Base-by-base conservation (phyloP, 2,113 vertebrate species). In the Oxyruncus cristatus region DNA sequence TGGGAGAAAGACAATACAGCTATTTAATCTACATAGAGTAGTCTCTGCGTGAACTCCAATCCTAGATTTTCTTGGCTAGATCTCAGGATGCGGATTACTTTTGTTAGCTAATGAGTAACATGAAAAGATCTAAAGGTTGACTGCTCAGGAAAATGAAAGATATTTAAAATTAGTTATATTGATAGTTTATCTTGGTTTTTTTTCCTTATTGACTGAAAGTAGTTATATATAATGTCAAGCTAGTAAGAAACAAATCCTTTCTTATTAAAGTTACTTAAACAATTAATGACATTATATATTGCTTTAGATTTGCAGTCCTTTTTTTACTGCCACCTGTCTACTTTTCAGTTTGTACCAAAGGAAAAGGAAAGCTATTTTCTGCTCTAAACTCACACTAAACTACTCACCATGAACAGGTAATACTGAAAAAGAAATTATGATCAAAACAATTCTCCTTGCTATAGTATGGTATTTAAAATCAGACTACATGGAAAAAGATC, bases 311-410 rank as follows among this genome's bases (percentile, higher is more conserved):
- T 96, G 90, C 72, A 63, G 84, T 42, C 42, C 14, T 78, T 88
- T 91, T 73, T 85, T 82, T 49, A 39, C 22, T 93, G 84, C 95
- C 96, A 97, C 95, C 95, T 98, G 96, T 96, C 85, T 90, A 26
- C 39, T 76, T 92, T 94, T 24, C 58, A 72, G 67, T 46, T 46
- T 20, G 55, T 16, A 65, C 22, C 71, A 6, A 27, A 46, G 70
- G 42, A 86, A 65, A 37, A 89, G 3, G 15, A 72, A 90, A 71
- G 33, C 26, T 70, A 37, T 66, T 89, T 93, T 26, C 24, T 62
- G 24, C 20, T 24, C 26, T 58, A 84, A 73, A 58, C 61, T 83
- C 90, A 88, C 22, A 83, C 42, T 73, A 87, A 94, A 94, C n/a
- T 85, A 59, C 19, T 19, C 46, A 55, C 35, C 42, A n/a, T 61